A percentile compares a stretch with the other conserved stretches of the same genome.
phyloP scores from a whole-genome alignment of 2,113 vertebrate species.

The Thamnaconus septentrionalis region DNA sequence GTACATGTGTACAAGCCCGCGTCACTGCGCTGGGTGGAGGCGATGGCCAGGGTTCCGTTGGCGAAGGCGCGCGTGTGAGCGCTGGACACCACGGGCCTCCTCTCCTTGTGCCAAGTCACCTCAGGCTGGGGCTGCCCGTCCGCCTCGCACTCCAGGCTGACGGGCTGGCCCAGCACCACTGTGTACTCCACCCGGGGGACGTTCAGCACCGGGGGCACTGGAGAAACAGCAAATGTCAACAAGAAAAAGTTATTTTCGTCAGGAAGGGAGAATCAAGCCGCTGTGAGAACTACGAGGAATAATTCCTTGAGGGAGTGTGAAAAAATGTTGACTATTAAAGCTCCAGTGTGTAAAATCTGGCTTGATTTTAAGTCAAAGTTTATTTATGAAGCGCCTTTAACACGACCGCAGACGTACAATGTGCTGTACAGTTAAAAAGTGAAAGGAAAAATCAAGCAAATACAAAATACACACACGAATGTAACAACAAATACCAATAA shows the following conservation, averaged over 20 bases:
- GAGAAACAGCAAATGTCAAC: not conserved
- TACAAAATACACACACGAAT: no score
- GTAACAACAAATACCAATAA: no score
- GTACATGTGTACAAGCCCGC: slow-evolving; percentile 76
- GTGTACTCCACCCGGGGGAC: slow-evolving; percentile 69
- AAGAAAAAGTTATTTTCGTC: not conserved
- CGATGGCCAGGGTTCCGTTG: slow-evolving; percentile 77
- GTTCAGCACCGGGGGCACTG: slow-evolving; percentile 78
- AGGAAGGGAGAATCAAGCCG: no score
- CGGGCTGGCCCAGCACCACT: slow-evolving; percentile 66
- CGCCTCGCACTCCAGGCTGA: slow-evolving; percentile 71
- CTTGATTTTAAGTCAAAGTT: no score
- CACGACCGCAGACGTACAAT: no score
- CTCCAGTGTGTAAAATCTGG: no score
- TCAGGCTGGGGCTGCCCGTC: slow-evolving; percentile 77
- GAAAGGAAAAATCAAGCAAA: no score
- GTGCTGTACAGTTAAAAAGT: no score
- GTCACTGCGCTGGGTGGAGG: slow-evolving; percentile 68
- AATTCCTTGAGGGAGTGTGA: no score
- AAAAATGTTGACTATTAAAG: no score
- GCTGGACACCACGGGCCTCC: slow-evolving; percentile 63
- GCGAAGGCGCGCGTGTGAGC: slow-evolving; percentile 58
- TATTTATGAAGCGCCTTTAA: no score
- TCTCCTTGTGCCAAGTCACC: slow-evolving; percentile 74
- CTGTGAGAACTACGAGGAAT: no score